phyloP scores from a whole-genome alignment of 2,888 invertebrate species.

The Rhyacophila evoluta region DNA sequence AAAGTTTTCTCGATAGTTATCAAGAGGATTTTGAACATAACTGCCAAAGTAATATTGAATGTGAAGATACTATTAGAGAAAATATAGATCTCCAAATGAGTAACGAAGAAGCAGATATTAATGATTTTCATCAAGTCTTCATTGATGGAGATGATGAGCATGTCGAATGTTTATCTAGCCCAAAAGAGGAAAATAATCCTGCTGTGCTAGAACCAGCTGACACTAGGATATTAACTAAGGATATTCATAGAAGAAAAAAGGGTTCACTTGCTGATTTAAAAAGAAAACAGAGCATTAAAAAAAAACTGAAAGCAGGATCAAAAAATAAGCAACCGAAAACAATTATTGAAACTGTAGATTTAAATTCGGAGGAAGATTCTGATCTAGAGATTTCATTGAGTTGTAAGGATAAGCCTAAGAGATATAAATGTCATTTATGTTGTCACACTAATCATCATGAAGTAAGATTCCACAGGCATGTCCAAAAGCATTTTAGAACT shows the following conservation, averaged over 20 bases:
- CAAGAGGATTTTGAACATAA: too few relatives aligned
- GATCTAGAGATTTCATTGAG: neutral
- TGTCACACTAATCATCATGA: neutral
- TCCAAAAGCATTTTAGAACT: slow-evolving; percentile 37
- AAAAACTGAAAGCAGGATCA: neutral
- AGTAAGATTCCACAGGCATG: slow-evolving; percentile 30
- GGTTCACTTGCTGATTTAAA: neutral
- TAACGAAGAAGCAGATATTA: too few relatives aligned
- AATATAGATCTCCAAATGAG: too few relatives aligned
- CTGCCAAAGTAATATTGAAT: too few relatives aligned
- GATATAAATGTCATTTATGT: slow-evolving; percentile 37
- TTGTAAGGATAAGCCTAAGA: neutral
- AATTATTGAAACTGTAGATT: neutral
- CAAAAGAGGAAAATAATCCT: neutral
- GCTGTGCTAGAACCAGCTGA: too few relatives aligned
- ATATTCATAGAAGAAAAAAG: neutral
- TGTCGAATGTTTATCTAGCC: neutral
- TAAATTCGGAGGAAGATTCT: neutral
- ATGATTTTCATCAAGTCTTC: neutral
- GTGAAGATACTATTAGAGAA: too few relatives aligned
- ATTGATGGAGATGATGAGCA: neutral
- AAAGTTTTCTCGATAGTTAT: too few relatives aligned
- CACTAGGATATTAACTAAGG: too few relatives aligned
- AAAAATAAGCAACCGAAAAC: neutral
- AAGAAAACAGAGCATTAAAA: neutral